phyloP scores from a whole-genome alignment of 2,113 vertebrate species.

The Galeopterus variegatus region DNA sequence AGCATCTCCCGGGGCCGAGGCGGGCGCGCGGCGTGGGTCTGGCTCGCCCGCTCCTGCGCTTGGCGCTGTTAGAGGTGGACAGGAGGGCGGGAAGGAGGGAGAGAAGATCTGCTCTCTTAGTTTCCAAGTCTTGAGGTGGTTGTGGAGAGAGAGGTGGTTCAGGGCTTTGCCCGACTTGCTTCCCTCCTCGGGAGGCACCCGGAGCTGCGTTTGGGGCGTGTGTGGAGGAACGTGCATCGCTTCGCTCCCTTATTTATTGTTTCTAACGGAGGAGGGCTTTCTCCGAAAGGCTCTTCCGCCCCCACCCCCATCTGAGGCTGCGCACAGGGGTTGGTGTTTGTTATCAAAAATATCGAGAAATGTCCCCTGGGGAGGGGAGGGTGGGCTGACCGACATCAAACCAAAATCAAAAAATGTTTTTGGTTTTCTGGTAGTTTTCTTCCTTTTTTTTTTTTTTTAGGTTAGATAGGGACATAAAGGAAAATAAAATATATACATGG shows the following conservation, averaged over 20 bases:
- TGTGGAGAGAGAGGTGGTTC: background rate
- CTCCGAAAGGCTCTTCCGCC: conserved; percentile 14
- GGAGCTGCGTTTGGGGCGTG: conserved; percentile 51
- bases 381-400: background rate
- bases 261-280: conserved; percentile 75
- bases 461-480: background rate
- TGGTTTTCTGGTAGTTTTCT: background rate
- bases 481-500: background rate
- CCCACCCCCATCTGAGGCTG: conserved; percentile 75
- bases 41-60: background rate
- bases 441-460: background rate
- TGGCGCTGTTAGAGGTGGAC: conserved; percentile 4
- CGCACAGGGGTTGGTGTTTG: conserved; percentile 76
- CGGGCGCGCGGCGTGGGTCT: background rate
- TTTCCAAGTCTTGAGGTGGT: conserved; percentile 52
- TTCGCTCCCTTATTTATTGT: conserved; percentile 74
- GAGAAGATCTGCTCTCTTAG: conserved; percentile 7
- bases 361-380: background rate
- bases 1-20: conserved; percentile 3
- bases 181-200: background rate
- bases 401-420: background rate
- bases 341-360: conserved; percentile 72
- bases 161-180: background rate
- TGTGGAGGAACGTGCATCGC: conserved; percentile 68
- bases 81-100: conserved; percentile 59